A percentile compares a stretch with the other conserved stretches of the same genome.
Conservation (phyloP, 2,113 vertebrate genomes). For the Elephas maximus region DNA sequence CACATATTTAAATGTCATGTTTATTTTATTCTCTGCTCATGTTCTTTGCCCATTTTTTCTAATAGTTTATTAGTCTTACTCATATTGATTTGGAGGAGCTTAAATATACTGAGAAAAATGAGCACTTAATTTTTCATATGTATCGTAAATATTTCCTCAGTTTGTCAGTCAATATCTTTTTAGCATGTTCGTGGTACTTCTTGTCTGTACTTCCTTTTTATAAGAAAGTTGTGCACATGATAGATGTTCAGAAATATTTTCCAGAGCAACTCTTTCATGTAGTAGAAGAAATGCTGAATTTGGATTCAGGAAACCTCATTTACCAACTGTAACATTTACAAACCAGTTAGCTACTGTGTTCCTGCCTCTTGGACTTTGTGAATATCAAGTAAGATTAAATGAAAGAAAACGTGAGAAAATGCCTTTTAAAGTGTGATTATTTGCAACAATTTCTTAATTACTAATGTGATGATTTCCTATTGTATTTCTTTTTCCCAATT, state of each 20-base stretch:
- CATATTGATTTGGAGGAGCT: constrained; percentile 1
- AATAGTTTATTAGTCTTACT: not conserved
- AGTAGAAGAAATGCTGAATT: not conserved
- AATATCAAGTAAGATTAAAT: not conserved
- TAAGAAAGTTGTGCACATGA: not conserved
- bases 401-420: constrained; percentile 21
- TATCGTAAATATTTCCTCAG: not conserved
- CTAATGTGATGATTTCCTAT: not conserved
- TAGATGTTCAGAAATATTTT: constrained; percentile 10
- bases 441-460: not conserved
- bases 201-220: not conserved
- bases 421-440: constrained; percentile 6
- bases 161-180: constrained; percentile 8
- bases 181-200: constrained; percentile 30
- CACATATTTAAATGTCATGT: not conserved
- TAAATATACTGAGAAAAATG: constrained; percentile 31
- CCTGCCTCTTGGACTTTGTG: not conserved
- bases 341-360: not conserved
- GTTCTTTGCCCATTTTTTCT: not conserved
- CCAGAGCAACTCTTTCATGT: not conserved
- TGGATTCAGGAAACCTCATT: constrained; percentile 35
- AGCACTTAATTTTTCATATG: not conserved
- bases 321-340: not conserved
- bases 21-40: not conserved
- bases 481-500: not conserved